Evolutionary conservation across 2,888 invertebrate genomes (phyloP).

Genomic region (Pycnomerus fuliginosus): DNA sequence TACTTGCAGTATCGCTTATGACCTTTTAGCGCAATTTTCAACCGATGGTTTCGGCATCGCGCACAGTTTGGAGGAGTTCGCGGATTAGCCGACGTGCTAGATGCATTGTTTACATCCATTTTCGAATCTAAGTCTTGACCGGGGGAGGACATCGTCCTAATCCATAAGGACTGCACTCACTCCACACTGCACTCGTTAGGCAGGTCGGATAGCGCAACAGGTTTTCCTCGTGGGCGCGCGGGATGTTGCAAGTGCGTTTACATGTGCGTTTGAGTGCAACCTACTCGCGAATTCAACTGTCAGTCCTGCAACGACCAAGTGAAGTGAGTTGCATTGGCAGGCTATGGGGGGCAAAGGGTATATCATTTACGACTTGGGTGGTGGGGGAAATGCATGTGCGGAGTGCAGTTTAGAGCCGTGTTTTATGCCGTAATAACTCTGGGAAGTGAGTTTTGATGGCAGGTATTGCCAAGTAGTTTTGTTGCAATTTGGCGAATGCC

Average conservation of each 20-base stretch:
- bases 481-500: slow-evolving; percentile 48
- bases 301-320: slow-evolving; percentile 51
- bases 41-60: slow-evolving; percentile 87
- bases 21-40: slow-evolving; percentile 84
- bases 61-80: slow-evolving; percentile 90
- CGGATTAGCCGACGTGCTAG: slow-evolving; percentile 59
- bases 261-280: slow-evolving; percentile 11
- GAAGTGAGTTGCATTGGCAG: slow-evolving; percentile 50
- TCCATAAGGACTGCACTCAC: too few relatives aligned
- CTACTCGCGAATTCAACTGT: slow-evolving; percentile 43
- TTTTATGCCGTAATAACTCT: slow-evolving; percentile 52
- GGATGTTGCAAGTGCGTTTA: slow-evolving; percentile 6
- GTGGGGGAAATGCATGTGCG: slow-evolving; percentile 52
- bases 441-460: slow-evolving; percentile 54
- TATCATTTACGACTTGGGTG: slow-evolving; percentile 46
- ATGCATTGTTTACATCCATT: slow-evolving; percentile 54
- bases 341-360: slow-evolving; percentile 47
- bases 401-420: slow-evolving; percentile 52
- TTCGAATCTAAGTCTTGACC: slow-evolving; percentile 47
- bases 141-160: too few relatives aligned
- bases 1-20: slow-evolving; percentile 91
- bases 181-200: slow-evolving; percentile 15
- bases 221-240: slow-evolving; percentile 10
- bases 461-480: slow-evolving; percentile 46
- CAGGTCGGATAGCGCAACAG: slow-evolving; percentile 25